Evolutionary conservation across 1,140 invertebrate species (phyloP).

Genomic region (Tetramorium parvispinum): DNA sequence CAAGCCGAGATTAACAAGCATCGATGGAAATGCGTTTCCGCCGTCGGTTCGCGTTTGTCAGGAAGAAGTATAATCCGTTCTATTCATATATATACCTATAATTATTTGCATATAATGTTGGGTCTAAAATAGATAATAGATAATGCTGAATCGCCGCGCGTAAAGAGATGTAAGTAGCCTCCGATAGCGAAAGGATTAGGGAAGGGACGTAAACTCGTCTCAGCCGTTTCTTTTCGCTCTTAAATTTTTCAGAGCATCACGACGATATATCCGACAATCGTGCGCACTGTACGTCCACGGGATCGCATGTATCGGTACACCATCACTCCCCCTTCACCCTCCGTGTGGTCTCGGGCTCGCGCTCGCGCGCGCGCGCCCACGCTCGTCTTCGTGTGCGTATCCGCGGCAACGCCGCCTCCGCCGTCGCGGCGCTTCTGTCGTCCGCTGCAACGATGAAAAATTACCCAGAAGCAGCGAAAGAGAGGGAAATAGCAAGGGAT

Average conservation of each 20-base stretch:
- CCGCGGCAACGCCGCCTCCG: conserved; percentile 74
- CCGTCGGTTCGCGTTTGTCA: background rate
- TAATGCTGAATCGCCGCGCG: background rate
- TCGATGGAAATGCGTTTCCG: background rate
- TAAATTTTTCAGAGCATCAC: conserved; percentile 70
- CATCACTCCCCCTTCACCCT: background rate
- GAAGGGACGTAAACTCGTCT: background rate
- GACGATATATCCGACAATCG: conserved; percentile 68
- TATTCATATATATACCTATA: background rate
- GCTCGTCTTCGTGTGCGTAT: conserved; percentile 63
- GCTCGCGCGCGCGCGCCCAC: background rate
- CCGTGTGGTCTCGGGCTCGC: conserved; percentile 41
- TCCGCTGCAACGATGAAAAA: conserved; percentile 84
- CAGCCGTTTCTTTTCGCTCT: conserved; percentile 35
- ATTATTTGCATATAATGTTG: background rate
- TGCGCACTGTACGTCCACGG: conserved; percentile 52
- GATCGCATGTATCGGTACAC: conserved; percentile 59
- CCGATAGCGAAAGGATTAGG: conserved; percentile 1
- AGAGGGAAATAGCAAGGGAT: conserved; percentile 66
- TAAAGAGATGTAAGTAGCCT: conserved; percentile 1
- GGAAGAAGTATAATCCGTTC: background rate
- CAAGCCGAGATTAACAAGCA: background rate
- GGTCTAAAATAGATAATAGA: background rate
- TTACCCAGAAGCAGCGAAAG: conserved; percentile 82
- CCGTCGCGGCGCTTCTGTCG: conserved; percentile 80